A percentile compares a stretch with the other conserved stretches of the same genome.
Conservation (phyloP, 2,888 invertebrate genomes). For the Tiphia femorata region DNA sequence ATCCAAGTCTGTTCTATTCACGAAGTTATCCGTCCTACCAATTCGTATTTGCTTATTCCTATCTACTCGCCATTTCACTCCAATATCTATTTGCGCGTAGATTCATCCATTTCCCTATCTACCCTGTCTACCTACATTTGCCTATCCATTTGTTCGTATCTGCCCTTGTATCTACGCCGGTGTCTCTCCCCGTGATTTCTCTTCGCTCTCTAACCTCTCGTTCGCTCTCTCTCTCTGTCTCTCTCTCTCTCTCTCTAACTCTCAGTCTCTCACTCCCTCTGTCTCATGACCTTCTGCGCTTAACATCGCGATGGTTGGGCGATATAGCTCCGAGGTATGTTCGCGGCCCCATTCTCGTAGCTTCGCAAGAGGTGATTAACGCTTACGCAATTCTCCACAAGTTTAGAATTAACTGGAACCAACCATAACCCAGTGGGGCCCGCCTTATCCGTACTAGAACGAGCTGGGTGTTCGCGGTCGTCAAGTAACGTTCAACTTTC, state of each 20-base stretch:
- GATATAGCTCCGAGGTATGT: conserved; percentile 37
- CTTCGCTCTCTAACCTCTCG: not conserved
- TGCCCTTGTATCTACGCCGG: not conserved
- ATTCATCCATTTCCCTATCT: no score
- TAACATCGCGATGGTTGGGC: conserved; percentile 33
- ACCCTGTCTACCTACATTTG: no score
- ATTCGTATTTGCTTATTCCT: no score
- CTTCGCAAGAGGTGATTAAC: conserved; percentile 34
- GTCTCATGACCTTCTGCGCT: conserved; percentile 19
- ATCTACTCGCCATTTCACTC: no score
- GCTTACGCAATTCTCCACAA: conserved; percentile 39
- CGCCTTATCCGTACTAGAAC: no score
- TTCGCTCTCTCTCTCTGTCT: not conserved
- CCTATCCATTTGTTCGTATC: not conserved
- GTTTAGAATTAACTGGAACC: conserved; percentile 36
- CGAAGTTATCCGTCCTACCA: no score
- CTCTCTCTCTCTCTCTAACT: not conserved
- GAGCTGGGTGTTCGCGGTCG: no score
- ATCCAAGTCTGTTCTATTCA: no score
- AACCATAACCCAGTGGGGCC: not conserved
- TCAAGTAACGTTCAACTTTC: no score
- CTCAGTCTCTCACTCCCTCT: conserved; percentile 1
- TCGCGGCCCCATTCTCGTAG: conserved; percentile 33
- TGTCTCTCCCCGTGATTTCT: no score
- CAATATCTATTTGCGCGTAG: no score